Evolutionary conservation across 2,797 vertebrate species (phyloP), one percentile per base, ranked within the genome.

Genomic region (Pangasius krempfi): DNA sequence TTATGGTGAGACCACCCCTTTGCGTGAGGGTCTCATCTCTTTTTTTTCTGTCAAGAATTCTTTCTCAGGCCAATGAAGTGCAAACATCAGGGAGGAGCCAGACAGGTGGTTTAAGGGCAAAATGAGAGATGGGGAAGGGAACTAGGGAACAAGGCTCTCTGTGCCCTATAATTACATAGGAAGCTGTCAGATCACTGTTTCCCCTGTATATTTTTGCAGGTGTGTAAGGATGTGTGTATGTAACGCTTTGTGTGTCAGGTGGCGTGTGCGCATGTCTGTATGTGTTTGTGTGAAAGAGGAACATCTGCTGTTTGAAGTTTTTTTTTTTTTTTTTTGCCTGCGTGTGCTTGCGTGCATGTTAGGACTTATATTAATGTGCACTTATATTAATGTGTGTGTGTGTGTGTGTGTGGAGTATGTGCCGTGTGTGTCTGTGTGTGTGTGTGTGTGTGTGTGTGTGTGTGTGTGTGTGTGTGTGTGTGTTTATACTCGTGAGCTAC

Each of bases 141-240:
- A 33, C 54, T 83, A 62, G 72, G 64, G 85, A 60, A 73, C 84
- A 91, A 93, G 93, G 88, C 84, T 56, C 22, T 90, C 87, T 87
- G 89, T 85, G 87, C 94, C 92, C 95, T 96, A 91, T 96, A 96
- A 96, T 97, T 96, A 96, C 93, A 87, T 87, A 92, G 94, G 95
- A 96, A 96, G 93, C 94, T 93, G 93, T 95, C 93, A 94, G 93
- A 91, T 92, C 92, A 92, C 91, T 90, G 92, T 94, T 96, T 96
- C 95, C 95, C 95, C 85, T 95, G 94, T 95, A 93, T 95, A 94
- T 95, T 96, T 96, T 95, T 95, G 92, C 95, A 96, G 95, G 96
- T 96, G 96, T 96, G 93, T 92, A 20, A 84, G 64, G 87, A 86
- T 88, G 87, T 91, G 88, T 92, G 87, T 91, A 93, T 93, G 94